Base-by-base conservation (phyloP, 1,140 invertebrate species). In the Stegodyphus mimosarum region DNA sequence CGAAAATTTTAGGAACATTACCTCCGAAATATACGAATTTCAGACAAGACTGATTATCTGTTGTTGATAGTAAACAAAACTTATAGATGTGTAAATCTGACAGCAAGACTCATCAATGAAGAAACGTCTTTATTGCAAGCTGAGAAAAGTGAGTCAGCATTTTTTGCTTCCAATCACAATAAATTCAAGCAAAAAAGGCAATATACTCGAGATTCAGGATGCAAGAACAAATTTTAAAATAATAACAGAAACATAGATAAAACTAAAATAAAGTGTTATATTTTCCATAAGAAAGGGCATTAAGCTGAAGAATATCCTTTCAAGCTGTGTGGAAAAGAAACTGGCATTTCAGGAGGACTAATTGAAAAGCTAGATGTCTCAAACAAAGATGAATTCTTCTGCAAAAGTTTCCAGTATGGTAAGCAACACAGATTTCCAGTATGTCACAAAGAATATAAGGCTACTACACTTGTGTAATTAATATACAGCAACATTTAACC, bases 331-430 rank as follows among this genome's bases (percentile, higher is more conserved):
- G 90, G 90, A 17, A 88, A 89, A 52, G 89, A 90, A 15, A 77
- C 78, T 11, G 88, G 87, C 4, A 18, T 60, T 17, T 90, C 90
- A 9, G 66, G 87, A 69, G 89, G 88, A 79, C 88, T 88, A 7
- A 87, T 88, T 33, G 86, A 83, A 10, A 91, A 90, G 71, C 87
- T 90, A 86, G 50, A 91, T 11, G 88, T 88, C 0, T 88, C 91
- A 1, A 33, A 33, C 52, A 89, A 90, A 70, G 90, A 91, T 83
- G 90, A 91, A 72, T 89, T 87, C 81, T 90, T 90, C n/a, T 87
- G 89, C n/a, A 91, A 88, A 75, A 83, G 88, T n/a, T 70, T 85
- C 87, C 5, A 15, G 15, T 60, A 60, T 60, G 55, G 5, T 10
- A 60, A 60, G 15, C 55, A 60, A 60, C 9, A 60, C 5, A 60